Conservation (phyloP, 2,113 vertebrate species). For the Lepisosteus oculatus region DNA sequence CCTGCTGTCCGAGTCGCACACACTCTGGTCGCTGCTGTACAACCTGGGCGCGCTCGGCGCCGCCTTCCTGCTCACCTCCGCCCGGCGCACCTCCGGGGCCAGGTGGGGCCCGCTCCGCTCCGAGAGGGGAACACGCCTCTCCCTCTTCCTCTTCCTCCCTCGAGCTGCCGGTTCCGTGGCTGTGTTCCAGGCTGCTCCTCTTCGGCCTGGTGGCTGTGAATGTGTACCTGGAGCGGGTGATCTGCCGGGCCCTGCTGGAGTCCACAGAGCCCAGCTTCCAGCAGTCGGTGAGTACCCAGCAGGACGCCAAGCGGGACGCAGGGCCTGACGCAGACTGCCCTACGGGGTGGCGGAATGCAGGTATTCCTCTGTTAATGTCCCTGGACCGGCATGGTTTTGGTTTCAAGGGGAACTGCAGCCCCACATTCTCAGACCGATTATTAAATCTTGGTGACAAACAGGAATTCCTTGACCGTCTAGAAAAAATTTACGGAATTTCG, state of each 20-base stretch:
- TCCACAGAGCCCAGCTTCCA: slow-evolving; percentile 49
- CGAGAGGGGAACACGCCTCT: neutral
- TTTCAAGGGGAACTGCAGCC: no score
- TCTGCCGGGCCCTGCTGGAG: slow-evolving; percentile 56
- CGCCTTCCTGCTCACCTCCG: slow-evolving; percentile 63
- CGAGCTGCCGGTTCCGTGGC: neutral
- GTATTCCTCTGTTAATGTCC: no score
- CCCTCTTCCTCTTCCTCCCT: no score
- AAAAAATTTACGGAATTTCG: no score
- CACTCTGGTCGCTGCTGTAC: slow-evolving; percentile 66
- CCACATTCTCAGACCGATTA: no score
- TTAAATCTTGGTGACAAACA: no score
- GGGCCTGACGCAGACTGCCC: no score
- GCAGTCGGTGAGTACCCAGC: slow-evolving; percentile 53
- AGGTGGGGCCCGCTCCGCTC: slow-evolving; percentile 45
- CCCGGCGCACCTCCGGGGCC: slow-evolving; percentile 63
- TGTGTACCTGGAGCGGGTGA: slow-evolving; percentile 63
- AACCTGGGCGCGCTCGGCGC: slow-evolving; percentile 59
- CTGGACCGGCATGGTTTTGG: no score
- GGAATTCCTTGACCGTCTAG: no score
- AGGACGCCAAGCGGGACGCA: no score
- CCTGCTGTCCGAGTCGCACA: slow-evolving; percentile 68
- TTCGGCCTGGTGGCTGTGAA: slow-evolving; percentile 61
- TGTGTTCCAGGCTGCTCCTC: slow-evolving; percentile 52
- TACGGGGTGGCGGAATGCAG: no score